Evolutionary conservation across 2,888 invertebrate species (phyloP).

Genomic region (Caenorhabditis panamensis): DNA sequence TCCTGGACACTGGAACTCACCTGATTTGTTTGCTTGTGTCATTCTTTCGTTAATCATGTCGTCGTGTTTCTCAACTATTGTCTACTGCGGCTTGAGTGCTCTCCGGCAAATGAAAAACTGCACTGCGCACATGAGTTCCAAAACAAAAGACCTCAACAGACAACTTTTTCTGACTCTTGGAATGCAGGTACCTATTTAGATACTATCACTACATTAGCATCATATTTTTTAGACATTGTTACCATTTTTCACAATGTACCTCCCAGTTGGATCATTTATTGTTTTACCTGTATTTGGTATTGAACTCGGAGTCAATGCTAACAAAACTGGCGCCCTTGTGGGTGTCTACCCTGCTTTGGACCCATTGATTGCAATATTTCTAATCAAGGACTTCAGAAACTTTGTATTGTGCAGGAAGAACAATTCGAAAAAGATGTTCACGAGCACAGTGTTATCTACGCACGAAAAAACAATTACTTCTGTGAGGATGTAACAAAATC

Average conservation of each 20-base stretch:
- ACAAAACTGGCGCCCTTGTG: constrained; percentile 39
- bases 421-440: background rate
- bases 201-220: background rate
- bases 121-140: constrained; percentile 37
- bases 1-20: constrained; percentile 16
- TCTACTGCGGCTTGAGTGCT: constrained; percentile 18
- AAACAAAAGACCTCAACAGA: constrained; percentile 36
- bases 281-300: constrained; percentile 30
- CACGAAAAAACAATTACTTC: background rate
- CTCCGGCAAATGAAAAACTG: constrained; percentile 32
- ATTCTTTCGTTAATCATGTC: constrained; percentile 8
- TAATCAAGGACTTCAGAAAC: constrained; percentile 34
- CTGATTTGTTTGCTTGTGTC: background rate
- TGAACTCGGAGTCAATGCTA: constrained; percentile 34
- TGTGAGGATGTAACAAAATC: too few relatives aligned
- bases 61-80: constrained; percentile 20
- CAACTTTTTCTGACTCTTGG: constrained; percentile 38
- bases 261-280: constrained; percentile 34
- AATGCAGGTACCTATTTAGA: constrained; percentile 16
- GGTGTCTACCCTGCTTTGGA: constrained; percentile 49
- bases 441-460: constrained; percentile 3
- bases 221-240: constrained; percentile 27
- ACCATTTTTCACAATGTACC: constrained; percentile 35
- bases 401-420: constrained; percentile 26
- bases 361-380: constrained; percentile 37